Percentiles rank a stretch among this genome's conserved stretches.
These are phyloP conservation scores for Allygus modestus DNA, from an alignment of 2,888 invertebrate species.

Conservation along the genomic window DNA sequence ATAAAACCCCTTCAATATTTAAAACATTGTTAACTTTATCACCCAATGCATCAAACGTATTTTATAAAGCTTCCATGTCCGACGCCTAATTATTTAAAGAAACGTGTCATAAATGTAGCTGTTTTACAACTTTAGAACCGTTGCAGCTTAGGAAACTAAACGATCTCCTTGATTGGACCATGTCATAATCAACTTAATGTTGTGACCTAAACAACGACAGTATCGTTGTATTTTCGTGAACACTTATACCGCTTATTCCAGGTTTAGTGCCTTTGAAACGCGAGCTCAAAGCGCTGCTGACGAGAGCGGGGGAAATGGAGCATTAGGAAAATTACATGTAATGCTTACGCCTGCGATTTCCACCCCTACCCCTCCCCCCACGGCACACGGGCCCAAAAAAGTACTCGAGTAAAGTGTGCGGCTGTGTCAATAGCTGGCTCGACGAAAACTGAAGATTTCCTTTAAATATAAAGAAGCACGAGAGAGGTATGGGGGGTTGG, in stretches of 20 bases:
- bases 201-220: background rate
- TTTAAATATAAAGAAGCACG: slow-evolving; percentile 10
- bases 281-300: background rate
- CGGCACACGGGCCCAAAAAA: background rate
- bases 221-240: background rate
- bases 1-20: too few relatives aligned
- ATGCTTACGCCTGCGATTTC: slow-evolving; percentile 37
- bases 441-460: slow-evolving; percentile 59
- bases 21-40: too few relatives aligned
- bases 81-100: too few relatives aligned
- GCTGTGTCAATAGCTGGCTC: slow-evolving; percentile 54
- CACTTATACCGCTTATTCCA: background rate
- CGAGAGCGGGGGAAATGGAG: slow-evolving; percentile 26
- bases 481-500: background rate
- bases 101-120: too few relatives aligned
- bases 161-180: background rate
- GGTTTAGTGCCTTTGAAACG: slow-evolving; percentile 1
- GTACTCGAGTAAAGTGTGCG: slow-evolving; percentile 42
- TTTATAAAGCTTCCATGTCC: too few relatives aligned
- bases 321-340: slow-evolving; percentile 44
- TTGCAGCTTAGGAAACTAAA: too few relatives aligned
- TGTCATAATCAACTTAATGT: background rate
- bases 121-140: too few relatives aligned
- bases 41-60: too few relatives aligned
- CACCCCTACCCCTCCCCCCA: slow-evolving; percentile 16